Evolutionary conservation across 2,113 vertebrate genomes (phyloP).

Genomic region (Heterochromis multidens): DNA sequence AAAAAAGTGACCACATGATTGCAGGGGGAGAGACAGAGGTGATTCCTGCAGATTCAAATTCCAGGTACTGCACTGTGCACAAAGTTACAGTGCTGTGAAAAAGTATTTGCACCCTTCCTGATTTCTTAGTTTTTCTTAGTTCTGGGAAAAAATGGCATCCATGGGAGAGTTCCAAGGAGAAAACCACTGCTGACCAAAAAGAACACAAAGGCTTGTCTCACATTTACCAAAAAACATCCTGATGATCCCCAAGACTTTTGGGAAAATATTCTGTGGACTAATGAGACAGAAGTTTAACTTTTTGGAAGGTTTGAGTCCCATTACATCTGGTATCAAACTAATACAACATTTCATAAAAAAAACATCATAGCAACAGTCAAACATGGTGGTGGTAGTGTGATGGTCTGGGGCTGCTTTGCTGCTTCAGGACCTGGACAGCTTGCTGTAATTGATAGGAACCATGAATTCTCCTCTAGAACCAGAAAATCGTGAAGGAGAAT

Average conservation of each 20-base stretch:
- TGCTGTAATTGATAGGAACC: background rate
- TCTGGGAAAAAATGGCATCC: background rate
- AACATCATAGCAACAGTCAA: background rate
- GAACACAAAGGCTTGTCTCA: background rate
- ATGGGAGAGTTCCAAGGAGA: background rate
- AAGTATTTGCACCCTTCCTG: background rate
- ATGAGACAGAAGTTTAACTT: background rate
- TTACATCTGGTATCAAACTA: background rate
- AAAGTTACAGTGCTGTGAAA: background rate
- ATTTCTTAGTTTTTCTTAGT: background rate
- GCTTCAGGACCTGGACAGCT: background rate
- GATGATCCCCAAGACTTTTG: background rate
- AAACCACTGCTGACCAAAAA: background rate
- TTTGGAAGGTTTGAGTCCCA: rapidly evolving
- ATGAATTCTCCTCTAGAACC: background rate
- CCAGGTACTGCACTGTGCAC: background rate
- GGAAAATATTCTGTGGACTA: background rate
- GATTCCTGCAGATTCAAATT: background rate
- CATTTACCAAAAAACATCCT: background rate
- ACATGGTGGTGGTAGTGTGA: background rate
- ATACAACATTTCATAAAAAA: background rate
- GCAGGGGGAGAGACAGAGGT: background rate
- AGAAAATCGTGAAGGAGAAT: background rate
- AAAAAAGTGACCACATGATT: conserved; percentile 29
- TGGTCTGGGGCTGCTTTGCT: background rate